Conservation (phyloP, 92 coral and sea anemone genomes). For the Palythoa grandis region DNA sequence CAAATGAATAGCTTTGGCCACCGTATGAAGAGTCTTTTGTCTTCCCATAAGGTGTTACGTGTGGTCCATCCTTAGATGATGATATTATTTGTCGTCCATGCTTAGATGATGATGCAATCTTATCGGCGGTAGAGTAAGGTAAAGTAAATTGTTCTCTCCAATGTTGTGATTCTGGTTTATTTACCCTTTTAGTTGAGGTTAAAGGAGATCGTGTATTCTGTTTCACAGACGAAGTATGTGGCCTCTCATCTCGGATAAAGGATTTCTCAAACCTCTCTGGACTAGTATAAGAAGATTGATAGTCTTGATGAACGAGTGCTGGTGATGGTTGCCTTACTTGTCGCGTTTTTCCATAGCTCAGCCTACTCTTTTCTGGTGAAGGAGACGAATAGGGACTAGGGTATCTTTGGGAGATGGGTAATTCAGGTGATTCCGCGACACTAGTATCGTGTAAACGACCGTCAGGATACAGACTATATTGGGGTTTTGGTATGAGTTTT, state of each 20-base stretch:
- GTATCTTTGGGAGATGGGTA: constrained; percentile 4
- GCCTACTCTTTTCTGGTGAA: not conserved
- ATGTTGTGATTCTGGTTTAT: not conserved
- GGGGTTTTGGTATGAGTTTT: constrained; percentile 32
- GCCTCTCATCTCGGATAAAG: constrained; percentile 1
- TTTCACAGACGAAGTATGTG: not conserved
- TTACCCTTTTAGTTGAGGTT: not conserved
- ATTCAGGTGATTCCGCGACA: not conserved
- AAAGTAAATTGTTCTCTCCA: not conserved
- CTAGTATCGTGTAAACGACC: constrained; percentile 35
- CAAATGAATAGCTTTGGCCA: constrained; percentile 30
- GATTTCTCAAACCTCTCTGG: constrained; percentile 2
- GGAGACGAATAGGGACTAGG: constrained; percentile 36
- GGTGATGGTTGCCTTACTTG: not conserved
- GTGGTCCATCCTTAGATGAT: not conserved
- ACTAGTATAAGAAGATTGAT: not conserved
- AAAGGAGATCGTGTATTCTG: not conserved
- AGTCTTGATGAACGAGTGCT: not conserved
- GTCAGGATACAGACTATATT: constrained; percentile 21
- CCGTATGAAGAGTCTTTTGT: constrained; percentile 11
- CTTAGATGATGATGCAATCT: not conserved
- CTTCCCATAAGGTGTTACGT: constrained; percentile 6
- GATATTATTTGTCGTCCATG: not conserved
- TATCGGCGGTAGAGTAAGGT: constrained; percentile 17
- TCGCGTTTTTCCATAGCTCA: not conserved